These are phyloP conservation scores for Zeus faber DNA, from an alignment of 2,113 vertebrate species.

Conservation along the genomic window DNA sequence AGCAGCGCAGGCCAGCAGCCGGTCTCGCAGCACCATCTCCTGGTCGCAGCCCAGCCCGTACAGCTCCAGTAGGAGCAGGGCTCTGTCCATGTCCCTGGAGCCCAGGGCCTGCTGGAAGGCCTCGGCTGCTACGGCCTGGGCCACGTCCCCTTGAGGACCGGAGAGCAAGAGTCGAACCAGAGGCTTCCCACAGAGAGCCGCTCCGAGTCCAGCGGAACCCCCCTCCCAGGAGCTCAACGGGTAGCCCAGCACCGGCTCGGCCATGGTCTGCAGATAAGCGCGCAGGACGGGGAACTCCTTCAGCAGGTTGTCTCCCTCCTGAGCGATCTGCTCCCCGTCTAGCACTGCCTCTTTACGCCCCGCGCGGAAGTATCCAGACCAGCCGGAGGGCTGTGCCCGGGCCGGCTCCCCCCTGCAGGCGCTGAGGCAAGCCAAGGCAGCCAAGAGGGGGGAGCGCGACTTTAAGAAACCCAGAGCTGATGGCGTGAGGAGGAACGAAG, in stretches of 20 bases:
- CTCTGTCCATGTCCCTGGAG: conserved; percentile 77
- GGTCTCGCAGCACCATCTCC: conserved; percentile 77
- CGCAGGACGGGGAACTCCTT: conserved; percentile 82
- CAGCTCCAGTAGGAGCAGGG: conserved; percentile 80
- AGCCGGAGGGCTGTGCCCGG: conserved; percentile 61
- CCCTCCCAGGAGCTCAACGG: conserved; percentile 54
- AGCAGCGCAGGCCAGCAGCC: conserved; percentile 82
- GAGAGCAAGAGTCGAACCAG: conserved; percentile 79
- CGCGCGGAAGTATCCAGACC: conserved; percentile 82
- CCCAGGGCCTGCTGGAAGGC: conserved; percentile 83
- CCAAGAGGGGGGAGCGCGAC: conserved; percentile 81
- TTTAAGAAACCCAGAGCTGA: conserved; percentile 89
- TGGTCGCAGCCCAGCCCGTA: conserved; percentile 76
- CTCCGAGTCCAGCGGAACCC: conserved; percentile 57
- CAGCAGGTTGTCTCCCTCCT: conserved; percentile 82
- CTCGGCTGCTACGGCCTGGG: conserved; percentile 70
- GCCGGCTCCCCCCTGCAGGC: conserved; percentile 64
- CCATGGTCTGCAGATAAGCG: conserved; percentile 78
- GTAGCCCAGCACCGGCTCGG: conserved; percentile 75
- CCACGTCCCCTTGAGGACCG: conserved; percentile 77
- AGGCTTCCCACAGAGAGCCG: conserved; percentile 76
- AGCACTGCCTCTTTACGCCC: conserved; percentile 81
- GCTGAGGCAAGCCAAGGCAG: conserved; percentile 81
- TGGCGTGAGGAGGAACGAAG: conserved; percentile 79
- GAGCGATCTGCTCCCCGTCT: conserved; percentile 82